Conservation (phyloP, 2,888 invertebrate species). For the Drosophila borealis region DNA sequence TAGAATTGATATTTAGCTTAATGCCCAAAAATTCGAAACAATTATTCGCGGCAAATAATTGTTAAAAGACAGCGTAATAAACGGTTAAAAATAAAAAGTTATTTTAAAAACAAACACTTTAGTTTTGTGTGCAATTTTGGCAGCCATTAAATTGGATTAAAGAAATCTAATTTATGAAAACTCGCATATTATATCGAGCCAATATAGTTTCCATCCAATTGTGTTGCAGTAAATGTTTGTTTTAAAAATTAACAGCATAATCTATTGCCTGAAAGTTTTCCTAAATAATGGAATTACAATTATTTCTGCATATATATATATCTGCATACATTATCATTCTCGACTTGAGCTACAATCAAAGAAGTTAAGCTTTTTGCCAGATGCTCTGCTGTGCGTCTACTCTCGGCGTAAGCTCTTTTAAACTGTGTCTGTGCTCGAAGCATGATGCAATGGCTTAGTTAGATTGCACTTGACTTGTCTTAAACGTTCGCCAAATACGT, state of each 20-base stretch:
- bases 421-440: conserved; percentile 23
- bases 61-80: no score
- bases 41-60: no score
- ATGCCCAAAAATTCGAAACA: no score
- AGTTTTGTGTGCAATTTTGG: no score
- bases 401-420: conserved; percentile 27
- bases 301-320: neutral
- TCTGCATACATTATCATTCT: neutral
- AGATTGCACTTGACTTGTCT: conserved; percentile 70
- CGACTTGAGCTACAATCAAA: conserved; percentile 10
- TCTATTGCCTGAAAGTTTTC: neutral
- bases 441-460: conserved; percentile 67
- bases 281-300: neutral
- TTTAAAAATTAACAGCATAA: neutral
- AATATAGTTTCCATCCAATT: no score
- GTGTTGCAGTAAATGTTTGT: neutral
- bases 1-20: no score
- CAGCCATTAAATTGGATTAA: no score
- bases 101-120: no score
- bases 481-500: conserved; percentile 56
- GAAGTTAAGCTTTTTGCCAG: conserved; percentile 32
- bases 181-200: no score
- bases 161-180: no score
- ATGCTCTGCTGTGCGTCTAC: neutral
- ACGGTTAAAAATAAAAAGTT: no score